These are phyloP conservation scores for Carduelis carduelis DNA, from an alignment of 2,797 vertebrate genomes.

Conservation along the genomic window DNA sequence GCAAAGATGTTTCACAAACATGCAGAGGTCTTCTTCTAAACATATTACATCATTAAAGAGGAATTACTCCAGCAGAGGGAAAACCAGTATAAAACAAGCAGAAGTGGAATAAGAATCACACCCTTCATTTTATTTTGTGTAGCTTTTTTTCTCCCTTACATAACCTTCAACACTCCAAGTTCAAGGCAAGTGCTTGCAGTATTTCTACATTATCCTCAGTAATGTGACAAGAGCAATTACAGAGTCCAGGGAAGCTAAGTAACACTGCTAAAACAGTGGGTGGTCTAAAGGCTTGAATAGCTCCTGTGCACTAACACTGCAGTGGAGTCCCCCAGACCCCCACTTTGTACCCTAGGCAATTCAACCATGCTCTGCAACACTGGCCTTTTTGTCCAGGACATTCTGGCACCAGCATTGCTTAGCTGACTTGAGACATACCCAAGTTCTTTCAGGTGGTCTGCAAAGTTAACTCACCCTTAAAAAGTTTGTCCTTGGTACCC, in stretches of 20 bases:
- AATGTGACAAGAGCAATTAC: constrained; percentile 40
- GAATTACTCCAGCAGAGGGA: not conserved
- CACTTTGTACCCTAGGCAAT: not conserved
- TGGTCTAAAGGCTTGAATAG: constrained; percentile 32
- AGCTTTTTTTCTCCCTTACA: not conserved
- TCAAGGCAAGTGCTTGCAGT: constrained; percentile 26
- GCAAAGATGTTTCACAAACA: not conserved
- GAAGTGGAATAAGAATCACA: not conserved
- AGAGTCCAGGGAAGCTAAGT: not conserved
- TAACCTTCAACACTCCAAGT: not conserved
- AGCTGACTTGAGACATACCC: not conserved
- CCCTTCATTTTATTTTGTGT: not conserved
- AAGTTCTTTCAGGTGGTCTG: constrained; percentile 20
- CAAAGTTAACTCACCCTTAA: constrained; percentile 10
- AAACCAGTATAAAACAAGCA: not conserved
- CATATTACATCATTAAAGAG: not conserved
- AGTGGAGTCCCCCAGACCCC: not conserved
- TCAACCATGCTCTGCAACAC: not conserved
- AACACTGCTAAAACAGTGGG: not conserved
- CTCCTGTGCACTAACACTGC: not conserved
- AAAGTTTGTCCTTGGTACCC: not conserved
- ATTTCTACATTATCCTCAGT: constrained; percentile 22
- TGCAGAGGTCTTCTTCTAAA: not conserved
- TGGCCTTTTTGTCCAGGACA: not conserved
- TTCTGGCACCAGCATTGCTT: not conserved